A percentile compares a stretch with the other conserved stretches of the same genome.
phyloP scores from a whole-genome alignment of 2,797 vertebrate species.

The Huso huso region DNA sequence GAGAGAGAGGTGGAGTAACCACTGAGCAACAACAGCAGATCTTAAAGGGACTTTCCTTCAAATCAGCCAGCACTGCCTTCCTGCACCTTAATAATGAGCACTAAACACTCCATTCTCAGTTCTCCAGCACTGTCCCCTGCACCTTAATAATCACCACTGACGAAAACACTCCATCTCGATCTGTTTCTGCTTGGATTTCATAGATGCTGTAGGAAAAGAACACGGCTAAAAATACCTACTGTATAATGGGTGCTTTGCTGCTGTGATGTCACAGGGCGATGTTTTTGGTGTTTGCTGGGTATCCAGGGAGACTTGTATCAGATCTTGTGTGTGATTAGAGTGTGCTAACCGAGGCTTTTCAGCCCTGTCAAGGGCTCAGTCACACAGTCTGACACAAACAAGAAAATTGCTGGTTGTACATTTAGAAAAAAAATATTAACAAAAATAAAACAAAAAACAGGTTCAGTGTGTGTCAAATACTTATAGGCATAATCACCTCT shows the following conservation, averaged over 20 bases:
- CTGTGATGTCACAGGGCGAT: slow-evolving; percentile 16
- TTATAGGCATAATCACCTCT: no score
- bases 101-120: no score
- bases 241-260: neutral
- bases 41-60: slow-evolving; percentile 28
- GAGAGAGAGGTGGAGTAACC: slow-evolving; percentile 37
- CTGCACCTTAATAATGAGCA: no score
- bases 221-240: neutral
- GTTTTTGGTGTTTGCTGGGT: slow-evolving; percentile 26
- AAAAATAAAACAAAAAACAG: no score
- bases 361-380: slow-evolving; percentile 53
- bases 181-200: neutral
- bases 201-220: neutral
- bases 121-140: no score
- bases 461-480: no score
- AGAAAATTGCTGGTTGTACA: slow-evolving; percentile 48
- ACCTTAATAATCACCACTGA: neutral
- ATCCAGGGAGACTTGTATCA: slow-evolving; percentile 35
- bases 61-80: no score
- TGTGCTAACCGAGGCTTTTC: slow-evolving; percentile 49
- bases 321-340: slow-evolving; percentile 47
- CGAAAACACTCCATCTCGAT: neutral
- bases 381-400: slow-evolving; percentile 42
- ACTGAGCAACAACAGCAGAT: slow-evolving; percentile 43
- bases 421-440: slow-evolving; percentile 15